A percentile compares a stretch with the other conserved stretches of the same genome.
Conservation (phyloP, 2,797 vertebrate species). For the Sebastes baramenuke region DNA sequence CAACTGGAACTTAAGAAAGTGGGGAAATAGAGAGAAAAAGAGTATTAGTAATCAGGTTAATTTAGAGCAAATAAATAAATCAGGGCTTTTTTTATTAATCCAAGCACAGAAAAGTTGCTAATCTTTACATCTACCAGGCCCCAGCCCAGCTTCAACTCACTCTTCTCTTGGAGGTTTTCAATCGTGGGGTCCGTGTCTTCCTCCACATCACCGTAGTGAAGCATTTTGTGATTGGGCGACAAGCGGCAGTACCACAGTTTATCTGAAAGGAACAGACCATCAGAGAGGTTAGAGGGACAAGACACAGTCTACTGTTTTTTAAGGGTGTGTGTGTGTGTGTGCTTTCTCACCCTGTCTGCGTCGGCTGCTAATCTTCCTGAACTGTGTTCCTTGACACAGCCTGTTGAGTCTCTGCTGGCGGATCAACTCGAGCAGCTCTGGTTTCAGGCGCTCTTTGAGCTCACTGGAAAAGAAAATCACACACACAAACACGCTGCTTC, state of each 20-base stretch:
- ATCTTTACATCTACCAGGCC: not conserved
- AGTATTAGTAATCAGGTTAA: rapidly evolving
- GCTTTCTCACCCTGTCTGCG: conserved; percentile 88
- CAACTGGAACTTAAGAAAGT: conserved; percentile 87
- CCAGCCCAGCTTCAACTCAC: conserved; percentile 76
- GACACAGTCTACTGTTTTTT: not conserved
- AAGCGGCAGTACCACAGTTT: conserved; percentile 98
- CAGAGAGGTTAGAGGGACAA: not conserved
- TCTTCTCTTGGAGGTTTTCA: conserved; percentile 91
- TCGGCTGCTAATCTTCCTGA: conserved; percentile 96
- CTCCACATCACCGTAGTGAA: conserved; percentile 94
- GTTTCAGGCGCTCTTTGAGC: conserved; percentile 92
- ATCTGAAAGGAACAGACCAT: conserved; percentile 78
- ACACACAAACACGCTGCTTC: not conserved
- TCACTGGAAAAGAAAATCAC: conserved; percentile 79
- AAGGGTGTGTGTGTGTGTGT: not conserved
- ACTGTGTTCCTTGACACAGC: conserved; percentile 93
- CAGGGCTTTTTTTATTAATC: not conserved
- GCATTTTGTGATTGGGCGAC: conserved; percentile 96
- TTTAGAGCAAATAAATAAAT: not conserved
- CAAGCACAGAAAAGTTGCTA: not conserved
- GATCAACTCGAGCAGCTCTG: conserved; percentile 92
- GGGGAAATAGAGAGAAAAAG: not conserved
- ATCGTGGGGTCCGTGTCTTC: conserved; percentile 86
- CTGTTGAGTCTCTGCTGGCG: conserved; percentile 94